These are phyloP conservation scores for Byasa hedistus DNA, from an alignment of 2,888 invertebrate species.

Conservation along the genomic window DNA sequence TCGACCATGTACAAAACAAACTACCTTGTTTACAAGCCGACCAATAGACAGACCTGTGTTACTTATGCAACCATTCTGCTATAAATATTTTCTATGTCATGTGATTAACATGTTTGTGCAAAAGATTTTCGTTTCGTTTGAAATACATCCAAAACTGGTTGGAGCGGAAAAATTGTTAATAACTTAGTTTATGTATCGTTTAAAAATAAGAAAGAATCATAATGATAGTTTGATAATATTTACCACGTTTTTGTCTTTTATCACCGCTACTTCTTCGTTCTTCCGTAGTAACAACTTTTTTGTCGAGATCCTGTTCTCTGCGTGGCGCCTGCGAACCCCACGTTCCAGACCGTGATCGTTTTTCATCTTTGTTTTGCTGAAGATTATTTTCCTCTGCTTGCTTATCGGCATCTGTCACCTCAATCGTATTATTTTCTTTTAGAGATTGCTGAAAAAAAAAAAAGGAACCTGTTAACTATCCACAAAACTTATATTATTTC, in stretches of 20 bases:
- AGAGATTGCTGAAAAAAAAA: constrained; percentile 5
- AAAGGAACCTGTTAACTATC: not conserved
- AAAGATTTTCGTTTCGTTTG: not conserved
- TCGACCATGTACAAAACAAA: not conserved
- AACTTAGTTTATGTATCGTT: not conserved
- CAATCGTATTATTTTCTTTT: constrained; percentile 12
- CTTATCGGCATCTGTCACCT: not conserved
- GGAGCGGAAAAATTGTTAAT: not conserved
- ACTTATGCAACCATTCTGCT: not conserved
- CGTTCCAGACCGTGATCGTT: constrained; percentile 82
- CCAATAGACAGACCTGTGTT: not conserved
- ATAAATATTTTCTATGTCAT: not conserved
- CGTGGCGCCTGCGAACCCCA: constrained; percentile 70
- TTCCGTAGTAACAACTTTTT: constrained; percentile 48
- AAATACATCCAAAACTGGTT: not conserved
- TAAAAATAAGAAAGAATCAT: not conserved
- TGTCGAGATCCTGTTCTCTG: constrained; percentile 50
- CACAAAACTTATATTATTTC: not conserved
- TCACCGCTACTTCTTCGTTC: constrained; percentile 63
- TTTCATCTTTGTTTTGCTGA: constrained; percentile 38
- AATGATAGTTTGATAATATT: constrained; percentile 30
- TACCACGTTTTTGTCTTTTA: constrained; percentile 66
- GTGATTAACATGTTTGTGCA: constrained; percentile 4
- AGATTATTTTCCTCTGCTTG: constrained; percentile 22
- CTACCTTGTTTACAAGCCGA: constrained; percentile 1